Conservation (phyloP, 2,113 vertebrate species). For the Nyctibius bracteatus region DNA sequence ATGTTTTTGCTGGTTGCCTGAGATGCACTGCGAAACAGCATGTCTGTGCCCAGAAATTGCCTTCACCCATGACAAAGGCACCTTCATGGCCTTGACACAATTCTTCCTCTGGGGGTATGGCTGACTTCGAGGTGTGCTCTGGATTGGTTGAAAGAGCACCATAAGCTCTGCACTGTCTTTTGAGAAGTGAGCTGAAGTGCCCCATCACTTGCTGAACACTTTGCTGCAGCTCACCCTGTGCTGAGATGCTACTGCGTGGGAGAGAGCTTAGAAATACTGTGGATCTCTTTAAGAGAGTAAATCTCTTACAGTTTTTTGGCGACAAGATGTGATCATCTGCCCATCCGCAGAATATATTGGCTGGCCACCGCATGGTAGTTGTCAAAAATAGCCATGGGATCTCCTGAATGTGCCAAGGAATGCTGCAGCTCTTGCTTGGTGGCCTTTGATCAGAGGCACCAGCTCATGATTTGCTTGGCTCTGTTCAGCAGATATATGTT, state of each 20-base stretch:
- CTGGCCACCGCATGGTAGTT: background rate
- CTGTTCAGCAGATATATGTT: background rate
- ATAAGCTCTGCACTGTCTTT: background rate
- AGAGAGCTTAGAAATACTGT: background rate
- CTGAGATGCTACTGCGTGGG: background rate
- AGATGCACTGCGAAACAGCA: background rate
- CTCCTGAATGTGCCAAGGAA: constrained; percentile 25
- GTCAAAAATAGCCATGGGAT: constrained; percentile 38
- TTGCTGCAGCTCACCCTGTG: background rate
- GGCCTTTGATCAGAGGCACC: constrained; percentile 11
- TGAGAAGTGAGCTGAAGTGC: background rate
- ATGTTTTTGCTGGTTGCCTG: background rate
- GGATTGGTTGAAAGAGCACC: background rate
- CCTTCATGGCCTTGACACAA: background rate
- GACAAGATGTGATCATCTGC: constrained; percentile 9
- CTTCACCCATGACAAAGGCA: background rate
- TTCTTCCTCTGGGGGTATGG: background rate
- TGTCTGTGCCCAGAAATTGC: background rate
- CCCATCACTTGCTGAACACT: background rate
- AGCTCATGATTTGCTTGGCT: constrained; percentile 13
- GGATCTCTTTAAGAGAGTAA: background rate
- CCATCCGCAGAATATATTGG: background rate
- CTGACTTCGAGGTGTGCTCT: background rate
- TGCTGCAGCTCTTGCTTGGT: background rate
- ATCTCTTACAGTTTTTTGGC: constrained; percentile 4